Base-by-base conservation (phyloP, 2,113 vertebrate species). In the Sciurus niger region DNA sequence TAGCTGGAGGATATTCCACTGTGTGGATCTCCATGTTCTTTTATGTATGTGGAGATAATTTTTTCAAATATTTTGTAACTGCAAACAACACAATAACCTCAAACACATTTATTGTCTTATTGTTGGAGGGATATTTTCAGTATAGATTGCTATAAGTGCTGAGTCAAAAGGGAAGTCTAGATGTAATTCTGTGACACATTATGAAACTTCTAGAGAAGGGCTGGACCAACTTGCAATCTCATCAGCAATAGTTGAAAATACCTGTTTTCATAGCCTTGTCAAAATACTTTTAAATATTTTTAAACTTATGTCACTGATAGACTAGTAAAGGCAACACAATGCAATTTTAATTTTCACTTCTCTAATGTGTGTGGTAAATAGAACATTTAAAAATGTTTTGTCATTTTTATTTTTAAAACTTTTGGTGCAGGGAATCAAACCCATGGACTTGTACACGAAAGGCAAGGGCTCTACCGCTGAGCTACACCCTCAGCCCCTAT, bases 261-360 rank as follows among this genome's bases (percentile, higher is more conserved):
- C 3, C 24, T 68, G 48, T 76, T 78, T 83, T 48, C n/a, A 78
- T 1, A 37, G 78, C 4, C 51, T 60, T 65, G 28, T 40, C 63
- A 77, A 90, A 63, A 63, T 63, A 63, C 11, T 40, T 40, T 40
- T 4, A 40, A 40, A 11, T 51, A 73, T 37, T 92, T 88, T 68
- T 34, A 89, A 68, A 78, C 58, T 32, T 67, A n/a, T 76, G 22
- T 60, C 25, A 88, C 32, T 30, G n/a, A 83, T 17, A 77, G 18
- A 20, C 20, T 40, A 86, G 34, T n/a, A 78, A 91, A 65, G 9
- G 12, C 51, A 94, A 82, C 25, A 58, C 79, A 37, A 9, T 51
- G 30, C 25, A 80, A 40, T 67, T 70, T 95, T 72, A 85, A 78
- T 74, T 60, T 94, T 55, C 48, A 77, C 30, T 89, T 84, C 32